phyloP scores from a whole-genome alignment of 2,113 vertebrate genomes.

The Macaca nemestrina region DNA sequence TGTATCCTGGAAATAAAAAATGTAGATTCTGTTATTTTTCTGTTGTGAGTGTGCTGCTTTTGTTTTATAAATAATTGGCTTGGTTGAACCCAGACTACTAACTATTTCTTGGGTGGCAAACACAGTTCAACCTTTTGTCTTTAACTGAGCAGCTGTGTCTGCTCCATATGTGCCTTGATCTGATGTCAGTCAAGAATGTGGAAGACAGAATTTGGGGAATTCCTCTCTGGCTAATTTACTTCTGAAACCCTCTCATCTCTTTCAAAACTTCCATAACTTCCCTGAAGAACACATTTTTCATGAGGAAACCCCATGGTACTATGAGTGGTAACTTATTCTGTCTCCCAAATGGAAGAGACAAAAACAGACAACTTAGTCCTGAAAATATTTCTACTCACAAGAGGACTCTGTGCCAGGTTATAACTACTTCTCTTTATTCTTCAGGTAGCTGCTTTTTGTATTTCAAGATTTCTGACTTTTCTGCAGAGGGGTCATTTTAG shows the following conservation, averaged over 20 bases:
- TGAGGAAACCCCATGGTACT: no score
- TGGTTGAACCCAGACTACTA: background rate
- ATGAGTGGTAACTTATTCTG: background rate
- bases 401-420: background rate
- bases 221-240: background rate
- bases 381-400: background rate
- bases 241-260: background rate
- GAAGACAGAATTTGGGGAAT: background rate
- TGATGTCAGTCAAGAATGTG: background rate
- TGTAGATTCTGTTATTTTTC: background rate
- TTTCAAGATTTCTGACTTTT: background rate
- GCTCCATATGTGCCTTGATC: accelerated
- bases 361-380: background rate
- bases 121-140: no score
- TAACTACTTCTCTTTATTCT: background rate
- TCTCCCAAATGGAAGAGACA: background rate
- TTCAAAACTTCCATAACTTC: background rate
- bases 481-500: background rate
- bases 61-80: background rate
- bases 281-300: background rate
- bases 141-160: background rate
- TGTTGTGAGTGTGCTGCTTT: background rate
- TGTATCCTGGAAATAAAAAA: background rate
- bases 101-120: background rate
- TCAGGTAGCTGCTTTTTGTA: background rate